Evolutionary conservation across 2,888 invertebrate species (phyloP).

Genomic region (Phalangium opilio): DNA sequence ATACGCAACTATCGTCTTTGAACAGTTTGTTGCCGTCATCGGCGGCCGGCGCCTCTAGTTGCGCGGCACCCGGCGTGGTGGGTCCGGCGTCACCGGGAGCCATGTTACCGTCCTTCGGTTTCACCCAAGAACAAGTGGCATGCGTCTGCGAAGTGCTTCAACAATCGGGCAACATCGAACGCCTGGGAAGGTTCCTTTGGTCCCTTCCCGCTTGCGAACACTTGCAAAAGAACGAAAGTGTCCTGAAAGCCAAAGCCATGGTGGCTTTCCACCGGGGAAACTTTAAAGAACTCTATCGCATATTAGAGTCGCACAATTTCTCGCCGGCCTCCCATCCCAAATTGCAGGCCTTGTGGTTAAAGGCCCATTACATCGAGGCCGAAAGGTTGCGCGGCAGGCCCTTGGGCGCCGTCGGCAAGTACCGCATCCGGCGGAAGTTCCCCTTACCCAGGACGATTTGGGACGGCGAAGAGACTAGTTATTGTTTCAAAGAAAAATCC

Average conservation of each 20-base stretch:
- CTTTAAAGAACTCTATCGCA: conserved; percentile 91
- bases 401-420: conserved; percentile 60
- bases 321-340: conserved; percentile 88
- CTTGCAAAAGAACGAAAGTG: conserved; percentile 90
- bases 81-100: conserved; percentile 35
- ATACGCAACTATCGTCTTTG: conserved; percentile 13
- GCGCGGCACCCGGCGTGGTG: too few species aligned
- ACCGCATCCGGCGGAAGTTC: conserved; percentile 85
- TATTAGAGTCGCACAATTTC: conserved; percentile 87
- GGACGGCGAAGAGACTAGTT: conserved; percentile 99
- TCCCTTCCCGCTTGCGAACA: conserved; percentile 92
- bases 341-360: conserved; percentile 84
- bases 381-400: conserved; percentile 85
- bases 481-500: conserved; percentile 78
- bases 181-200: conserved; percentile 88
- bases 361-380: conserved; percentile 97
- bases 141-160: conserved; percentile 97
- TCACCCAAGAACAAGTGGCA: conserved; percentile 97
- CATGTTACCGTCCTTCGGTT: conserved; percentile 73
- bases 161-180: conserved; percentile 89
- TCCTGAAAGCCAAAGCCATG: conserved; percentile 92
- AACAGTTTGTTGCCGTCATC: conserved; percentile 11
- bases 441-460: conserved; percentile 90
- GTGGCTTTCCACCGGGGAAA: conserved; percentile 92
- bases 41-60: conserved; percentile 6